Conservation (phyloP, 2,888 invertebrate species). For the Mesorhabditis spiculigera region DNA sequence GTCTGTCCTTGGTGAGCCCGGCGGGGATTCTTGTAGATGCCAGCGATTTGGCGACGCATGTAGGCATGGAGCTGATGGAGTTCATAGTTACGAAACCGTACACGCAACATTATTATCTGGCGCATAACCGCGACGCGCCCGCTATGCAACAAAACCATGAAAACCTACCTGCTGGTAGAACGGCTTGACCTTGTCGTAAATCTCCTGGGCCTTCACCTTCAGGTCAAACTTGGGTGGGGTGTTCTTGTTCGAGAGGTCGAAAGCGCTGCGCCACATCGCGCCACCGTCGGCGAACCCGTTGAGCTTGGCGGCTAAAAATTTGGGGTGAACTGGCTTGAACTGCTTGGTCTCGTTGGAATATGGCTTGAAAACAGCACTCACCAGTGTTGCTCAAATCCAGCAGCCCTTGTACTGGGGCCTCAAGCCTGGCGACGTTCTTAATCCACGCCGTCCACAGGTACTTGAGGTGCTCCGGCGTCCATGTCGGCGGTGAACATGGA, state of each 20-base stretch:
- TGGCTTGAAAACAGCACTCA: slow-evolving; percentile 3
- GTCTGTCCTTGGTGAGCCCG: slow-evolving; percentile 46
- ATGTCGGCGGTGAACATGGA: slow-evolving; percentile 37
- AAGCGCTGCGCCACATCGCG: slow-evolving; percentile 56
- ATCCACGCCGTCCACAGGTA: slow-evolving; percentile 37
- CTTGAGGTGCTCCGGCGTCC: slow-evolving; percentile 34
- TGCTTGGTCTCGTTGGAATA: background rate
- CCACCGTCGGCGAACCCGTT: slow-evolving; percentile 56
- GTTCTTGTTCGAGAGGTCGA: slow-evolving; percentile 46
- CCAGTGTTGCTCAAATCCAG: slow-evolving; percentile 51
- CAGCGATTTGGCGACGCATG: slow-evolving; percentile 52
- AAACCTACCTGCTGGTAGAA: slow-evolving; percentile 49
- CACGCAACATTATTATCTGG: background rate
- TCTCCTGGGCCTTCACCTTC: slow-evolving; percentile 39
- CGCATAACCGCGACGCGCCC: background rate
- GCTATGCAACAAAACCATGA: background rate
- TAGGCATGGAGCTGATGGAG: slow-evolving; percentile 53
- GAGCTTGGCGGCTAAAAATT: slow-evolving; percentile 42
- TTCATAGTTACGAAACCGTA: background rate
- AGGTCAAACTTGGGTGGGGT: slow-evolving; percentile 37
- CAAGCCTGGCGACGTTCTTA: slow-evolving; percentile 24
- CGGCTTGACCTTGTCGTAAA: slow-evolving; percentile 49
- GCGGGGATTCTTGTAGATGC: slow-evolving; percentile 45
- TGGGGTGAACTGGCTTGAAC: background rate
- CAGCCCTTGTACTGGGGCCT: slow-evolving; percentile 41